phyloP scores from a whole-genome alignment of 2,797 vertebrate genomes.

The Loris lydekkerianus region DNA sequence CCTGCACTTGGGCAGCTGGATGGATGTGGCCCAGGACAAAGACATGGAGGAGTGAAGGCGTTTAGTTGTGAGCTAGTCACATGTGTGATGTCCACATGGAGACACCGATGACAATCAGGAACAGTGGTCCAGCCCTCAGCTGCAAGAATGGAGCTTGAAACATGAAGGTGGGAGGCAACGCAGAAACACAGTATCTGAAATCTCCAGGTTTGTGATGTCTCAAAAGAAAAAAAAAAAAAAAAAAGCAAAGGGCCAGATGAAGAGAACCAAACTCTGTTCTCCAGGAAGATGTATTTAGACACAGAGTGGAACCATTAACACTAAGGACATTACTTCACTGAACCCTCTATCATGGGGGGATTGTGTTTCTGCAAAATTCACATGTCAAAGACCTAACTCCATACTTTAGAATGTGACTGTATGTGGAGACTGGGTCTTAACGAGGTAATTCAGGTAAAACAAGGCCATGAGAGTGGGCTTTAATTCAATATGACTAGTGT shows the following conservation, averaged over 20 bases:
- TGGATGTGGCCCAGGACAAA: not conserved
- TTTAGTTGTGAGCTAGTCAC: not conserved
- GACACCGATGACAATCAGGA: not conserved
- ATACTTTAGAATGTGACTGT: not conserved
- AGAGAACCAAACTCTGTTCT: not conserved
- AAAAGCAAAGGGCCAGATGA: not conserved
- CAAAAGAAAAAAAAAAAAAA: not conserved
- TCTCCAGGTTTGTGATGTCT: not conserved
- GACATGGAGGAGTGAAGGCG: not conserved
- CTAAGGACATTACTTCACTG: not conserved
- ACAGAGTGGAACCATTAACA: not conserved
- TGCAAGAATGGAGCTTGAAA: not conserved
- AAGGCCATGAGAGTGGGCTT: not conserved
- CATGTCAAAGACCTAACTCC: not conserved
- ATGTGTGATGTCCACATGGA: accelerated
- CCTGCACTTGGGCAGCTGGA: not conserved
- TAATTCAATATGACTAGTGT: not conserved
- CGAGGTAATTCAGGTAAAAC: not conserved
- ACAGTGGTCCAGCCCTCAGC: not conserved
- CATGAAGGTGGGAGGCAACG: not conserved
- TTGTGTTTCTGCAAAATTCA: not conserved
- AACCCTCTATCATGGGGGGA: not conserved
- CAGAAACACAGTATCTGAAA: slow-evolving; percentile 1
- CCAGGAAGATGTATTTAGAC: not conserved
- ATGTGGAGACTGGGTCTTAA: not conserved